Evolutionary conservation across 1,140 invertebrate genomes (phyloP).

Genomic region (Calephelis nemesis): DNA sequence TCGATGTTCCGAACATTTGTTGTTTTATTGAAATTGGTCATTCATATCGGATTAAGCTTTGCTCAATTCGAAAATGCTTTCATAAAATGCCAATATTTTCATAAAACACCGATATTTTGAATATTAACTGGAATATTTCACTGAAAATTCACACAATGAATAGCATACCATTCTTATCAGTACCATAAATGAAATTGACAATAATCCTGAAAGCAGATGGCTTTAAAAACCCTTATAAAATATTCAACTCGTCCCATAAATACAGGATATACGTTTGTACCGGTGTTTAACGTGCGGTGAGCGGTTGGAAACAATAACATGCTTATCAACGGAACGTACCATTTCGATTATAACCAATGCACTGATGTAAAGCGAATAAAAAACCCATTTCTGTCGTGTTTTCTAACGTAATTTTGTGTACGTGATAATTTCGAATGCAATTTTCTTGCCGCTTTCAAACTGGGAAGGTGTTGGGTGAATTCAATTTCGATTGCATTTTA

Average conservation of each 20-base stretch:
- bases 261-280: slow-evolving; percentile 12
- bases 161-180: background rate
- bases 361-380: slow-evolving; percentile 13
- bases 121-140: slow-evolving; percentile 1
- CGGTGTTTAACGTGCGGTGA: slow-evolving; percentile 12
- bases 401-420: slow-evolving; percentile 2
- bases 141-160: background rate
- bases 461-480: slow-evolving; percentile 3
- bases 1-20: no score
- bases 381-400: slow-evolving; percentile 9
- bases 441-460: slow-evolving; percentile 7
- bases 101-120: background rate
- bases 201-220: slow-evolving; percentile 11
- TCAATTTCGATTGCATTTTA: slow-evolving; percentile 8
- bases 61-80: no score
- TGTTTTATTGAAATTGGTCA: background rate
- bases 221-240: slow-evolving; percentile 16
- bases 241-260: slow-evolving; percentile 14
- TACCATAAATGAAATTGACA: slow-evolving; percentile 9
- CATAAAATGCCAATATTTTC: background rate
- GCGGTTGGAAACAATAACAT: slow-evolving; percentile 6
- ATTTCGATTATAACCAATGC: slow-evolving; percentile 13
- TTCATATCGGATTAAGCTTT: background rate
- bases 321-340: slow-evolving; percentile 11
- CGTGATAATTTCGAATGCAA: slow-evolving; percentile 13